Evolutionary conservation across 1,140 invertebrate genomes (phyloP), one percentile per base, ranked within the genome.

Genomic region (Acromyrmex heyeri): DNA sequence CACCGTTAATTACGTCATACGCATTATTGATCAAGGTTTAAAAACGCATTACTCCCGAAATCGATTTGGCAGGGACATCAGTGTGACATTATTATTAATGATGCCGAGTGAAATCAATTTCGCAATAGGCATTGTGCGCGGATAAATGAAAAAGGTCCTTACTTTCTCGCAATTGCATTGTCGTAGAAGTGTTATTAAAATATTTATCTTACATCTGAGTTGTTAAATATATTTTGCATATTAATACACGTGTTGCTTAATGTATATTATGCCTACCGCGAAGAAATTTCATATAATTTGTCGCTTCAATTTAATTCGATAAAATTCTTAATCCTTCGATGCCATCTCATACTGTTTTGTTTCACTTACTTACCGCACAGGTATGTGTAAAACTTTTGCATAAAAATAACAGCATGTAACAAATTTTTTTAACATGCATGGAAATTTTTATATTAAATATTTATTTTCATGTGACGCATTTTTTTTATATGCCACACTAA

Each of bases 1-100:
- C 30, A 50, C 1, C 55, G 69, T 61, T 83, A 44, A 83, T 83
- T 83, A 75, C 70, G 57, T 83, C 55, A 83, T 34, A 75, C 55
- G 79, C 38, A 75, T 75, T 83, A 83, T 83, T 73, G 67, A 83
- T 83, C 79, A 75, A 83, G 53, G 48, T 83, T 83, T 83, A 62
- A 75, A 83, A 83, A 83, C 69, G 27, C 69, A 83, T 83, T 83
- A 83, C 24, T 61, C 55, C 7, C 24, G 38, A 83, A 73, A 75
- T 83, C 57, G 79, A 73, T 83, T 75, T 24, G 55, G 44, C 69
- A 48, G 79, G 8, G 65, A 70, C 50, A 70, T 81, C 61, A 73
- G 38, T 73, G 55, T 73, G 69, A 34, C 55, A 38, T 55, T 83
- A 75, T 83, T 75, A 83, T 83, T 83, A 83, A 83, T 83, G 79